phyloP scores from a whole-genome alignment of 64 coral and sea anemone genomes.

The Stichodactyla helianthus region DNA sequence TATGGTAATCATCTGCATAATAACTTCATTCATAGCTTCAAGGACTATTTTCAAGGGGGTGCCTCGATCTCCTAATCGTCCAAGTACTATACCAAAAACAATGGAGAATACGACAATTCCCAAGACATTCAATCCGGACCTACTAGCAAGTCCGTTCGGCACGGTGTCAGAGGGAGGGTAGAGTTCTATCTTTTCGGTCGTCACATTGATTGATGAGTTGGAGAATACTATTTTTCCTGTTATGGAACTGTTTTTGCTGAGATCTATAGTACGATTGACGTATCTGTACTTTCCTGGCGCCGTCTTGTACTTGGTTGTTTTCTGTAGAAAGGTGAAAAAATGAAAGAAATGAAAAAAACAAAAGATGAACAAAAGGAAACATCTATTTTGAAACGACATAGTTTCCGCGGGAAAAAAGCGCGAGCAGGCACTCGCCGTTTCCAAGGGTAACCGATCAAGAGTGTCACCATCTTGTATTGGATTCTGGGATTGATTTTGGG shows the following conservation, averaged over 20 bases:
- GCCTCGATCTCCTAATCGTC: constrained; percentile 70
- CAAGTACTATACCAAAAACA: constrained; percentile 81
- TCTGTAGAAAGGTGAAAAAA: constrained; percentile 13
- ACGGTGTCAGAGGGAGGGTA: constrained; percentile 45
- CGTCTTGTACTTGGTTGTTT: constrained; percentile 65
- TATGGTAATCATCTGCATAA: constrained; percentile 76
- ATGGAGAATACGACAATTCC: constrained; percentile 85
- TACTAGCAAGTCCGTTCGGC: constrained; percentile 32
- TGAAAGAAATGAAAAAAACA: not conserved
- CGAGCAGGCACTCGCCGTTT: too few species aligned
- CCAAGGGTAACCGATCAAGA: too few species aligned
- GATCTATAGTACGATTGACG: constrained; percentile 41
- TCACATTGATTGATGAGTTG: constrained; percentile 54
- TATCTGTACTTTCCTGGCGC: constrained; percentile 22
- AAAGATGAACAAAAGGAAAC: too few species aligned
- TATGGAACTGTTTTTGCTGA: not conserved
- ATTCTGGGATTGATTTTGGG: too few species aligned
- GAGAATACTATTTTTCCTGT: not conserved
- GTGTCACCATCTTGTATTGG: too few species aligned
- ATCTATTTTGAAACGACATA: too few species aligned
- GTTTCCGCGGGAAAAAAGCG: too few species aligned
- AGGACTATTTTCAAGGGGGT: constrained; percentile 54
- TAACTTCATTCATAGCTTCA: constrained; percentile 68
- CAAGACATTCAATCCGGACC: constrained; percentile 68
- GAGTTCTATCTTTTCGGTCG: constrained; percentile 21